Evolutionary conservation across 2,888 invertebrate species (phyloP), one percentile per base, ranked within the genome.

Genomic region (Rhodophaea formosa): DNA sequence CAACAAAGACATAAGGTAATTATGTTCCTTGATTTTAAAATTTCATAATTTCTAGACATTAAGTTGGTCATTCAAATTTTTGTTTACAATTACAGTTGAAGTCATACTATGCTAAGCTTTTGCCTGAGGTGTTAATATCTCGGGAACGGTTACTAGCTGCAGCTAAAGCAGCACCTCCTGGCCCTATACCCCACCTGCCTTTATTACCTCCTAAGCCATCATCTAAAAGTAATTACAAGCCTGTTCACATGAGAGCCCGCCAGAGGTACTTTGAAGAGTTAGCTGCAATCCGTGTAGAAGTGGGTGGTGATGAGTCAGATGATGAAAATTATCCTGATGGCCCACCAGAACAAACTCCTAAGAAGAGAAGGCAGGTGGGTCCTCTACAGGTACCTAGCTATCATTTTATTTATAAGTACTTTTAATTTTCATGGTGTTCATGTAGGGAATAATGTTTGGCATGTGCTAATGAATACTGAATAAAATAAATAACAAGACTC

Each of bases 321-420:
- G 95, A 95, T 85, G 97, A 97, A 68, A 95, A 94, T 70, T 95
- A 94, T 77, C 94, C 95, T 45, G 95, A 95, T 75, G 95, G 95
- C 0, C 93, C 94, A 39, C 93, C 94, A 35, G 91, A 93, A 53
- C 80, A 93, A 46, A 91, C 92, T 32, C 84, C 92, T 61, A 94
- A 93, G 71, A 94, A 93, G 70, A 92, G 92, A 60, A 91, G 93
- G 69, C 92, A 92, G 58, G 71, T 88, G 58, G 86, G 84, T 68
- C 74, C 83, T 58, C 79, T 84, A 59, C 87, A 87, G 74, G 84
- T 84, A 69, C 57, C 17, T 39, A 8, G 44, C 35, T 42, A 7
- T 55, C 7, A 8, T 16, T 39, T 39, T 39, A 39, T 39, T 6
- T 12, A 12, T n/a, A n/a, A n/a, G n/a, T n/a, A n/a, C n/a, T 8